These are phyloP conservation scores for Oryzias javanicus DNA, from an alignment of 2,113 vertebrate genomes.

Conservation along the genomic window DNA sequence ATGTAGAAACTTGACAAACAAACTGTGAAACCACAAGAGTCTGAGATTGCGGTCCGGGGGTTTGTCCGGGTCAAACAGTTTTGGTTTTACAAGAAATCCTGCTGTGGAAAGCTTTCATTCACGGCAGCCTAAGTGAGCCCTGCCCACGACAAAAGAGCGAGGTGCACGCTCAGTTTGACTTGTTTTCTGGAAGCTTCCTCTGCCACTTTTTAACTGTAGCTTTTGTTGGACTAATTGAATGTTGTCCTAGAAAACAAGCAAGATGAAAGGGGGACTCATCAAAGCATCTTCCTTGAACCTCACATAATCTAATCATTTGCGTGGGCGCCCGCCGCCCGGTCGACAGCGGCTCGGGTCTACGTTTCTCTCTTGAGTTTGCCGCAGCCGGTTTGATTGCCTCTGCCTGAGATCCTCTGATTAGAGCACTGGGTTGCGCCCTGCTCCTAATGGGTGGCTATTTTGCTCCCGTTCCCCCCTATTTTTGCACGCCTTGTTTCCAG, in stretches of 20 bases:
- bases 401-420: slow-evolving; percentile 59
- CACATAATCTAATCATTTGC: slow-evolving; percentile 69
- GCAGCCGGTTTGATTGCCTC: slow-evolving; percentile 25
- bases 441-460: slow-evolving; percentile 58
- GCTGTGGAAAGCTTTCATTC: slow-evolving; percentile 49
- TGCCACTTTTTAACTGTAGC: slow-evolving; percentile 25
- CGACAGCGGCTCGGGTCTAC: slow-evolving; percentile 28
- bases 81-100: slow-evolving; percentile 18
- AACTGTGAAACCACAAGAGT: too few species aligned
- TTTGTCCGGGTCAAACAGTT: neutral
- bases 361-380: slow-evolving; percentile 34
- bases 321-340: slow-evolving; percentile 43
- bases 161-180: slow-evolving; percentile 16
- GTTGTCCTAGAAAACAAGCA: slow-evolving; percentile 38
- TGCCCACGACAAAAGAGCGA: slow-evolving; percentile 36
- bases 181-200: slow-evolving; percentile 16
- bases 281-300: slow-evolving; percentile 66
- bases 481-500: slow-evolving; percentile 50
- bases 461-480: slow-evolving; percentile 23
- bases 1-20: too few species aligned
- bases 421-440: slow-evolving; percentile 24
- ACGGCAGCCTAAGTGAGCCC: slow-evolving; percentile 35
- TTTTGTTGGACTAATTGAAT: slow-evolving; percentile 31
- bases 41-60: too few species aligned
- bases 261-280: slow-evolving; percentile 68